phyloP scores from a whole-genome alignment of 1,140 invertebrate species.

The Laodelphax striatellus region DNA sequence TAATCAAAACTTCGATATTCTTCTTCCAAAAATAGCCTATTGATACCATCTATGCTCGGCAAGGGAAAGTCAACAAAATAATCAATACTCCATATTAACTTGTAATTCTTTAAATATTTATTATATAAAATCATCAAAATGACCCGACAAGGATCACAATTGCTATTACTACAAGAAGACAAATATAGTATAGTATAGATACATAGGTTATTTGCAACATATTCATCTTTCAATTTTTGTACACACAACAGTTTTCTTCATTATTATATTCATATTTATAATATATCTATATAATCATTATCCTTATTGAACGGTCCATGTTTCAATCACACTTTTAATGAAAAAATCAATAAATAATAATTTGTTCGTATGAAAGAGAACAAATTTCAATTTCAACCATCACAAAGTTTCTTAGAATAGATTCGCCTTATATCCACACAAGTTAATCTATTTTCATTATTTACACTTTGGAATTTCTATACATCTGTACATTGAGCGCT shows the following conservation, averaged over 20 bases:
- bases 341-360: background rate
- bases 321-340: background rate
- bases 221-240: background rate
- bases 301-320: background rate
- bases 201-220: constrained; percentile 4
- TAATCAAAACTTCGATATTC: too few relatives aligned
- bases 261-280: too few relatives aligned
- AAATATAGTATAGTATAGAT: background rate
- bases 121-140: constrained; percentile 4
- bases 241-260: background rate
- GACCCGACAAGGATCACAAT: background rate
- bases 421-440: background rate
- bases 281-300: background rate
- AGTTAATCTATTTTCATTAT: background rate
- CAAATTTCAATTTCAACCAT: background rate
- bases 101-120: constrained; percentile 4
- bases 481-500: constrained; percentile 2
- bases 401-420: too few relatives aligned
- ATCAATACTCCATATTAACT: background rate
- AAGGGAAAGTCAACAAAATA: too few relatives aligned
- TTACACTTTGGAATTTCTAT: background rate
- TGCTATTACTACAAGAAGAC: constrained; percentile 1
- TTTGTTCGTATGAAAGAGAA: background rate
- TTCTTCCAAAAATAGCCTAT: too few relatives aligned
- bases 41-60: too few relatives aligned